These are phyloP conservation scores for Anthonomus grandis DNA, from an alignment of 1,140 invertebrate species.

Conservation along the genomic window DNA sequence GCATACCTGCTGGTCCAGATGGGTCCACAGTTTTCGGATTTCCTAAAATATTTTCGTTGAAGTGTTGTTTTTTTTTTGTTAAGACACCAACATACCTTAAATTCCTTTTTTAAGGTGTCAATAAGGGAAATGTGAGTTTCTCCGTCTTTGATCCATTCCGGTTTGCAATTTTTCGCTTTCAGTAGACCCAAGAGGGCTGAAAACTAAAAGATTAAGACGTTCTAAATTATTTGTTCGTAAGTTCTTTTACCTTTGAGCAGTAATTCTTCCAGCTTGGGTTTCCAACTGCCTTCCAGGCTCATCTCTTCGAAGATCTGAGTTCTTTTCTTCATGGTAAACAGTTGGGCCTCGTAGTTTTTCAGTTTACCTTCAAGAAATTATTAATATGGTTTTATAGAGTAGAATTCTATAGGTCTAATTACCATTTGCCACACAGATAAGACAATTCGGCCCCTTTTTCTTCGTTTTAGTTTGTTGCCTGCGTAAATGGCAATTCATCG, in stretches of 20 bases:
- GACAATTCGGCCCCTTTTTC: conserved; percentile 43
- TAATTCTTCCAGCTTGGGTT: conserved; percentile 55
- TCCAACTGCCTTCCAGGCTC: conserved; percentile 50
- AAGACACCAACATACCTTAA: conserved; percentile 52
- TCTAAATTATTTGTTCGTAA: conserved; percentile 1
- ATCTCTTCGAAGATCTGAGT: conserved; percentile 34
- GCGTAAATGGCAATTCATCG: conserved; percentile 66
- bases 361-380: conserved; percentile 36
- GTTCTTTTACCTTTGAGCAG: conserved; percentile 51
- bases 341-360: conserved; percentile 55
- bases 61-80: not conserved
- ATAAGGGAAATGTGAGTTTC: conserved; percentile 57
- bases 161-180: conserved; percentile 31
- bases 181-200: conserved; percentile 35
- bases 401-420: conserved; percentile 20
- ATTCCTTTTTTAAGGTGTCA: conserved; percentile 65
- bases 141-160: conserved; percentile 53
- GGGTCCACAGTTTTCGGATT: conserved; percentile 59
- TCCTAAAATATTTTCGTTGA: conserved; percentile 38
- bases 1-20: conserved; percentile 57
- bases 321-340: conserved; percentile 47
- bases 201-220: conserved; percentile 23
- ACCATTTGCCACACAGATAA: conserved; percentile 53
- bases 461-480: conserved; percentile 36
- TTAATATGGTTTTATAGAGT: not conserved